These are phyloP conservation scores for Ailurus styani DNA, from an alignment of 2,113 vertebrate species.

Conservation along the genomic window DNA sequence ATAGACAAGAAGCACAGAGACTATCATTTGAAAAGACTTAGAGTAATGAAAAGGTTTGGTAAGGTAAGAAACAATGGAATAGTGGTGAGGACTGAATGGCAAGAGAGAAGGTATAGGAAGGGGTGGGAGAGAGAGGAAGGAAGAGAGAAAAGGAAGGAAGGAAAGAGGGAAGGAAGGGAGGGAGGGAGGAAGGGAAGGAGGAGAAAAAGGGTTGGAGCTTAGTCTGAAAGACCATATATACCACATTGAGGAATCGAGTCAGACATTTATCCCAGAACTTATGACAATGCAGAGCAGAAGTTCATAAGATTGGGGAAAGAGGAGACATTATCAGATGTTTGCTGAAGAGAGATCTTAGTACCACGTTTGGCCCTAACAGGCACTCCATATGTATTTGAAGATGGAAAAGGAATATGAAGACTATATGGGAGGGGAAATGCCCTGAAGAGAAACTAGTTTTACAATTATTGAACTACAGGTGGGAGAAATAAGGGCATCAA, in stretches of 20 bases:
- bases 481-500: too few relatives aligned
- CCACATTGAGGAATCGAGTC: neutral
- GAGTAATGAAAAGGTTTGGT: neutral
- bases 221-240: neutral
- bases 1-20: neutral
- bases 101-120: neutral
- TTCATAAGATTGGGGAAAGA: neutral
- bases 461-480: neutral
- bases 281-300: neutral
- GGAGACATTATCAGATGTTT: neutral
- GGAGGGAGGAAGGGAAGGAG: fast-evolving
- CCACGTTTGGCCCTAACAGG: too few relatives aligned
- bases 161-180: too few relatives aligned
- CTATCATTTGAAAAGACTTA: neutral
- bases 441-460: neutral
- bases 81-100: neutral
- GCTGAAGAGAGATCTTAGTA: neutral
- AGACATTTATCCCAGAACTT: neutral
- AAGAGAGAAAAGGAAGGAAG: fast-evolving
- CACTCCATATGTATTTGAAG: neutral
- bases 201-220: neutral
- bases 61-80: neutral
- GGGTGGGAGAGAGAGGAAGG: neutral
- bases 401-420: neutral
- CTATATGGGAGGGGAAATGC: neutral